phyloP scores from a whole-genome alignment of 35 echinoderm and acorn worm species.

The Heliocidaris tuberculata region DNA sequence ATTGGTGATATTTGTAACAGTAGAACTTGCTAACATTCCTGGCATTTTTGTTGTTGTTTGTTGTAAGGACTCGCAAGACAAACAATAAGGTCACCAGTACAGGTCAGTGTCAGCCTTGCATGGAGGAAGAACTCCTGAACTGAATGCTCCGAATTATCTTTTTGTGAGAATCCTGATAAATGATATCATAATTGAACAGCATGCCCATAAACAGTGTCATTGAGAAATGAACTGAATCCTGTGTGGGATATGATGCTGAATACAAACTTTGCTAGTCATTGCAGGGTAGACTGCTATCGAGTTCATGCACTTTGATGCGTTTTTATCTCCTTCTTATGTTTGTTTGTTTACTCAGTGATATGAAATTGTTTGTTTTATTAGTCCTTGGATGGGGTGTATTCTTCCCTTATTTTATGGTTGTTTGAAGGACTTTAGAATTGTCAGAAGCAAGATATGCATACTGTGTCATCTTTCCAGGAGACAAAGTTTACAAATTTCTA shows the following conservation, averaged over 20 bases:
- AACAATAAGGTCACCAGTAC: background rate
- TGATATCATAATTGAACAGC: background rate
- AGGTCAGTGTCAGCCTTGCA: background rate
- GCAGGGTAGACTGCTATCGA: background rate
- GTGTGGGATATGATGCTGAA: background rate
- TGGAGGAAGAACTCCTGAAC: background rate
- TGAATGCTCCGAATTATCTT: background rate
- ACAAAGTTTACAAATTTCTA: background rate
- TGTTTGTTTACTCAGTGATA: background rate
- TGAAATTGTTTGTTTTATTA: background rate
- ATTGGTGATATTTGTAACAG: background rate
- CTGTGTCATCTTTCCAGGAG: background rate
- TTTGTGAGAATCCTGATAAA: background rate
- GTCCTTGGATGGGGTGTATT: background rate
- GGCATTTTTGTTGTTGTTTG: background rate
- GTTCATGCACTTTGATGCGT: background rate
- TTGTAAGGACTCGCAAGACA: background rate
- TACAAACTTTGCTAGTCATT: background rate
- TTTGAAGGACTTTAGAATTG: background rate
- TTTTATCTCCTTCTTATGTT: background rate
- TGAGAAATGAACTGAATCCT: background rate
- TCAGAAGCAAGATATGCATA: background rate
- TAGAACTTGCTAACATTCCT: constrained; percentile 8
- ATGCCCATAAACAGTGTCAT: background rate
- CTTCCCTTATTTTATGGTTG: background rate